Conservation (phyloP, 2,797 vertebrate species). For the Pelochelys cantorii region DNA sequence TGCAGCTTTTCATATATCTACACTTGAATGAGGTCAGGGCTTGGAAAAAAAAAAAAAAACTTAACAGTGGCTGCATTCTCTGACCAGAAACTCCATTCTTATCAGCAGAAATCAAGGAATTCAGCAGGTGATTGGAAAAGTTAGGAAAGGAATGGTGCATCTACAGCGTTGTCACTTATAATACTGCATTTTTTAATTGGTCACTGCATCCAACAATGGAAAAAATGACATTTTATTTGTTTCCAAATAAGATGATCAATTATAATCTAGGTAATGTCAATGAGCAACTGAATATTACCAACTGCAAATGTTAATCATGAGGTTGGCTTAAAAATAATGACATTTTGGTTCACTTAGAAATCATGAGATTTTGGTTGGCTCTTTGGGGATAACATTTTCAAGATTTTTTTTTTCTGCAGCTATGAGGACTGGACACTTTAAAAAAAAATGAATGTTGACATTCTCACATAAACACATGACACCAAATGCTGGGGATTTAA, state of each 20-base stretch:
- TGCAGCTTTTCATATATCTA: background rate
- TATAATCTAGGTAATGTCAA: background rate
- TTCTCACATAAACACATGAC: background rate
- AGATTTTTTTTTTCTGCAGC: background rate
- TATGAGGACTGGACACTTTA: no score
- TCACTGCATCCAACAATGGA: background rate
- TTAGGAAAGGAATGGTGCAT: background rate
- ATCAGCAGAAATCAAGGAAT: background rate
- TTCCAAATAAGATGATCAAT: rapidly evolving
- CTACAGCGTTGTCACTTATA: background rate
- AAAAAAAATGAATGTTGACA: background rate
- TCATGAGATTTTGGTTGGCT: background rate
- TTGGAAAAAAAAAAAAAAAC: background rate
- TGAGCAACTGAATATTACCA: background rate
- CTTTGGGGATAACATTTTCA: background rate
- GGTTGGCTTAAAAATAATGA: background rate
- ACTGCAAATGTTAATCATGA: background rate
- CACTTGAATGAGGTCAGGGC: background rate
- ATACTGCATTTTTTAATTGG: background rate
- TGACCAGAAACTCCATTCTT: rapidly evolving
- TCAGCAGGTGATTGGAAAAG: background rate
- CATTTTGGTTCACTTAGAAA: background rate
- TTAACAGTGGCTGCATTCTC: background rate
- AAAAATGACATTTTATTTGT: background rate
- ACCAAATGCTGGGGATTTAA: background rate